These are phyloP conservation scores for Cochlearius cochlearius DNA, from an alignment of 2,113 vertebrate species.

Conservation along the genomic window DNA sequence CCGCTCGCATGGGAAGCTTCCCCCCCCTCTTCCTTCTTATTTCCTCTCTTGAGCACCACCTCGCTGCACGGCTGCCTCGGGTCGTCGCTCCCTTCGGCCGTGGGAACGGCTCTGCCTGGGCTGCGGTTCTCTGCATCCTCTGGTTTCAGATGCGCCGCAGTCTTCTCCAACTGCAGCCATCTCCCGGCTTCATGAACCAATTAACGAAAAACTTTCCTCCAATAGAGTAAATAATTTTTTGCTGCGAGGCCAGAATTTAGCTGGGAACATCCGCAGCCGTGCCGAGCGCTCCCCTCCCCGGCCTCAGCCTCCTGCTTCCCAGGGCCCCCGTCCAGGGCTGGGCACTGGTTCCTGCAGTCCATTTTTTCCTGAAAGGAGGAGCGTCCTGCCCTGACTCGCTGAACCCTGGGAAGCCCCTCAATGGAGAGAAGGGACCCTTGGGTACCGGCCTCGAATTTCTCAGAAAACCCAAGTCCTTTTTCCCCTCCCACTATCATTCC, in stretches of 20 bases:
- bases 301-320: constrained; percentile 51
- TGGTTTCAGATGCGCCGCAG: not conserved
- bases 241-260: not conserved
- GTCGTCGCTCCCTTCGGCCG: fast-evolving
- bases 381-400: constrained; percentile 30
- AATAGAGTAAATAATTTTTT: not conserved
- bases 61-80: fast-evolving
- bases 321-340: constrained; percentile 29
- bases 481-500: not conserved
- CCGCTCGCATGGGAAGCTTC: not conserved
- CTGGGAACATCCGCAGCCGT: constrained; percentile 44
- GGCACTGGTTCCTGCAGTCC: constrained; percentile 9
- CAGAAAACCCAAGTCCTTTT: not conserved
- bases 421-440: constrained; percentile 21
- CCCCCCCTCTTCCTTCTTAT: not conserved
- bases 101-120: not conserved
- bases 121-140: not conserved
- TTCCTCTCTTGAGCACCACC: not conserved
- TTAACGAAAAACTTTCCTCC: not conserved
- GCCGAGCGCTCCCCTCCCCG: not conserved
- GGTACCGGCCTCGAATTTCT: constrained; percentile 4
- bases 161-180: not conserved
- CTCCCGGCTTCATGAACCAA: constrained; percentile 2
- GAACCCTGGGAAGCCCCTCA: constrained; percentile 51
- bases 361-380: constrained; percentile 1